Percentiles rank a stretch among this genome's conserved stretches.
These are phyloP conservation scores for Magallana angulata DNA, from an alignment of 1,140 invertebrate genomes.

Conservation along the genomic window DNA sequence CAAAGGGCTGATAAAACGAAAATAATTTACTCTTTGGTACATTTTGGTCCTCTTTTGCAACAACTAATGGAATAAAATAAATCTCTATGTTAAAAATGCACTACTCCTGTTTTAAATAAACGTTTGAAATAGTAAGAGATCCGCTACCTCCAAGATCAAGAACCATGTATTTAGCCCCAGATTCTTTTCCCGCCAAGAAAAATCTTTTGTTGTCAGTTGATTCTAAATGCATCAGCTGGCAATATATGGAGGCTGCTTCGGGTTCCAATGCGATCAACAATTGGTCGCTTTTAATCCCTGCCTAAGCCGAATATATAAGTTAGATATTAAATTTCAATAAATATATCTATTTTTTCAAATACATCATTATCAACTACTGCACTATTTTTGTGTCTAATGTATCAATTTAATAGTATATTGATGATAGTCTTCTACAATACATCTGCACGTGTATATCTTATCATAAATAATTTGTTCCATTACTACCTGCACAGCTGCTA, in stretches of 20 bases:
- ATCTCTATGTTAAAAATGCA: not conserved
- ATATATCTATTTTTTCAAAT: not conserved
- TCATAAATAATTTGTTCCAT: no score
- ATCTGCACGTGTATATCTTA: no score
- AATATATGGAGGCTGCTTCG: constrained; percentile 38
- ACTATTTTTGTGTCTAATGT: no score
- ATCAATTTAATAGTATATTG: not conserved
- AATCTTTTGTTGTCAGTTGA: not conserved
- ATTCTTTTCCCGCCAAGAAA: constrained; percentile 7
- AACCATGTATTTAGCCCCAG: constrained; percentile 26
- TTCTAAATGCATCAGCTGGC: not conserved
- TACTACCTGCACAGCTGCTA: no score
- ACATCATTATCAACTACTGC: no score
- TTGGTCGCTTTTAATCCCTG: constrained; percentile 22
- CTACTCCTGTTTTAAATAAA: not conserved
- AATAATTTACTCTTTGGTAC: not conserved
- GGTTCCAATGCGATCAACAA: constrained; percentile 30
- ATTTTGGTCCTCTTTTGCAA: not conserved
- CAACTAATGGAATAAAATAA: not conserved
- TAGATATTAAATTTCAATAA: not conserved
- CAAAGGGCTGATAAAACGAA: no score
- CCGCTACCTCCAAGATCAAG: constrained; percentile 32
- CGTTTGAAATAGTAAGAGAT: not conserved
- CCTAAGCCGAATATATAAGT: not conserved
- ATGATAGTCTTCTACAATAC: no score